Evolutionary conservation across 2,113 vertebrate genomes (phyloP), one percentile per base, ranked within the genome.

Genomic region (Chroicocephalus ridibundus): DNA sequence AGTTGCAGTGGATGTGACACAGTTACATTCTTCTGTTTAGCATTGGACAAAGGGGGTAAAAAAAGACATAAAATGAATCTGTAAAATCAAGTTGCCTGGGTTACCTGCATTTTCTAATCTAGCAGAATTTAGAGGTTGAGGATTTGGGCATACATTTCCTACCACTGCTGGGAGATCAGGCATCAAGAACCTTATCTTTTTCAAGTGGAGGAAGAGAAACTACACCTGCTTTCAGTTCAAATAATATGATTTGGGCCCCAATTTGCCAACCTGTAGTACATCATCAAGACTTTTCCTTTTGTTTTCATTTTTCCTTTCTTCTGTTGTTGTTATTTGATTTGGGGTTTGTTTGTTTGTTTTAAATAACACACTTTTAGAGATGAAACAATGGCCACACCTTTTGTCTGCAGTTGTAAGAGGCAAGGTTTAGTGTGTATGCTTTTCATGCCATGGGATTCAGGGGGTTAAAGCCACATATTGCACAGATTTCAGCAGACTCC

Each of bases 31-130:
- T 68, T 34, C 32, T 44, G 15, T 19, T 66, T 12, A 18, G 34
- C 9, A 1, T 1, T 13, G 20, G 49, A 16, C 34, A 52, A 54
- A 14, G 31, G 15, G 32, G 26, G 15, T 0, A 1, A 4, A 25
- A 17, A 15, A 5, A 5, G 11, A 9, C 9, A 4, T 27, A n/a
- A 86, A 79, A 80, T 64, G 25, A 84, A 68, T 65, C 57, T 1
- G 0, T 17, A 26, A 27, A 14, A 51, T 14, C 18, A 60, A 64
- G 18, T 11, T 75, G n/a, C 26, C 52, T 52, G 32, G 29, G 18
- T 52, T 85, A 86, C 77, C n/a, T 79, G 38, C 0, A 1, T 82
- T 84, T 66, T 89, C 40, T 93, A 66, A 93, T 62, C 24, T 11
- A n/a, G 42, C 14, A 75, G 36, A 38, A 68, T 66, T 38, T 9